phyloP scores from a whole-genome alignment of 2,113 vertebrate genomes.

The Chlamydotis undulata region DNA sequence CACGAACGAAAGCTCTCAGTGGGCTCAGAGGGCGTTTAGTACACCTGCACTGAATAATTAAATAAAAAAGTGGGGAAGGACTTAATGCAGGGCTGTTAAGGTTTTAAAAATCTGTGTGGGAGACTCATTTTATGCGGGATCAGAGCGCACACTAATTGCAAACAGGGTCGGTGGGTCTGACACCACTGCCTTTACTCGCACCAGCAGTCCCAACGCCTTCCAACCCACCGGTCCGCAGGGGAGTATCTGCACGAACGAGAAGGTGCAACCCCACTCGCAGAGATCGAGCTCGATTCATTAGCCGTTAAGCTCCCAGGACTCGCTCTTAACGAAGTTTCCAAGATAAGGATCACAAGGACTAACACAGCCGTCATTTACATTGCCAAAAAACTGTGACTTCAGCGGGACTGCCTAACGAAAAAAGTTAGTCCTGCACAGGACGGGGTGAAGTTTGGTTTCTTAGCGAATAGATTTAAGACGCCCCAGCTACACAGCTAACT shows the following conservation, averaged over 20 bases:
- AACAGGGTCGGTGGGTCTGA: not conserved
- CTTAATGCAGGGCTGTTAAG: not conserved
- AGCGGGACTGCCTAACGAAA: not conserved
- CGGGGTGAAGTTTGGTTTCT: not conserved
- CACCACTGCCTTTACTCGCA: fast-evolving
- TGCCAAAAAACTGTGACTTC: fast-evolving
- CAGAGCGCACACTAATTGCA: fast-evolving
- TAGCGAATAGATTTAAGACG: not conserved
- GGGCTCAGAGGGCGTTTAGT: not conserved
- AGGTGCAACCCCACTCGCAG: fast-evolving
- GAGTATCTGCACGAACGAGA: fast-evolving
- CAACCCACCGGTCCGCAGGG: fast-evolving
- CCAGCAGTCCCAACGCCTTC: fast-evolving
- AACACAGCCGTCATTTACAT: fast-evolving
- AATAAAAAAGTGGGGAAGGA: not conserved
- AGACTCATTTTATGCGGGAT: fast-evolving
- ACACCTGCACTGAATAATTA: not conserved
- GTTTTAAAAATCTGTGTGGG: not conserved
- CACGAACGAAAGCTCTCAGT: fast-evolving
- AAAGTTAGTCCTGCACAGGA: not conserved
- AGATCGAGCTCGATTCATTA: fast-evolving
- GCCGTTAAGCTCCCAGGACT: too few species aligned
- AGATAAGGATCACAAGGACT: not conserved
- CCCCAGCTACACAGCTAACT: too few species aligned
- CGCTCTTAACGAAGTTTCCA: too few species aligned